phyloP scores from a whole-genome alignment of 2,888 invertebrate species.

The Axea sp. region DNA sequence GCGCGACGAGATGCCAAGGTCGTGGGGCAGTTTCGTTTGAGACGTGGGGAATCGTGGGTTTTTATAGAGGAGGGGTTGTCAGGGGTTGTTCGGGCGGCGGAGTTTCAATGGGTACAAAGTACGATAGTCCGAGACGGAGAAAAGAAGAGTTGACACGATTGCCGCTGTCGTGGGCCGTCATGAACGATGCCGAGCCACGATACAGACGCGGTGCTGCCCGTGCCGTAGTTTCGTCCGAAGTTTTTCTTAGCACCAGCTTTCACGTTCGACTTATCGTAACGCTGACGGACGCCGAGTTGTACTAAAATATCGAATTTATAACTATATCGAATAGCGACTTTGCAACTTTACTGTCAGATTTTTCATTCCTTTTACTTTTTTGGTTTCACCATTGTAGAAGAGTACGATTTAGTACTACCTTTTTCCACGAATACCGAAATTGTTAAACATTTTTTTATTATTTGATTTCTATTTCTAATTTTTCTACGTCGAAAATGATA shows the following conservation, averaged over 20 bases:
- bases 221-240: constrained; percentile 5
- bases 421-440: too few species aligned
- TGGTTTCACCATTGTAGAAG: too few species aligned
- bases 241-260: constrained; percentile 13
- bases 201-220: constrained; percentile 14
- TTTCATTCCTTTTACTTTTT: too few species aligned
- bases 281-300: constrained; percentile 2
- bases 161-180: constrained; percentile 28
- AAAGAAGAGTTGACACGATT: constrained; percentile 34
- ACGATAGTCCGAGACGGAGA: constrained; percentile 35
- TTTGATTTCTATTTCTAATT: too few species aligned
- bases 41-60: constrained; percentile 70
- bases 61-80: constrained; percentile 67
- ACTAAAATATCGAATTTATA: constrained; percentile 12
- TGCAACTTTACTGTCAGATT: too few species aligned
- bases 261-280: constrained; percentile 13
- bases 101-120: constrained; percentile 41
- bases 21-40: constrained; percentile 64
- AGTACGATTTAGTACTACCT: too few species aligned
- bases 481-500: too few species aligned
- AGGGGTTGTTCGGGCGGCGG: constrained; percentile 40
- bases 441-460: too few species aligned
- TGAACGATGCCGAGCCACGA: constrained; percentile 40
- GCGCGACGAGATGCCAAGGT: constrained; percentile 65
- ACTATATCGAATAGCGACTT: neutral